A percentile compares a stretch with the other conserved stretches of the same genome.
Evolutionary conservation across 2,797 vertebrate species (phyloP).

Genomic region (Tangara arthus): DNA sequence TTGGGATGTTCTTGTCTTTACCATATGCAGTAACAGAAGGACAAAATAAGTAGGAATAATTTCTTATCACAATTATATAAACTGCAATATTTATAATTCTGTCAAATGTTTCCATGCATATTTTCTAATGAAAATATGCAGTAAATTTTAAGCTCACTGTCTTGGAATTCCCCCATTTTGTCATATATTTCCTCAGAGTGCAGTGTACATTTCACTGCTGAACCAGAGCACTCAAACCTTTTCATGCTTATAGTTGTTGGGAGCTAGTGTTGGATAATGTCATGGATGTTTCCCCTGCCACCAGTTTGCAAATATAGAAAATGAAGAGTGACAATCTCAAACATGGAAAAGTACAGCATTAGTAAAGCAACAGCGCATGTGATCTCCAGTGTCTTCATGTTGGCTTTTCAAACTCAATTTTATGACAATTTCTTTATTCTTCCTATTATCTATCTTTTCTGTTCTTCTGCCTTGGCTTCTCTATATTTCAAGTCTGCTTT

Average conservation of each 20-base stretch:
- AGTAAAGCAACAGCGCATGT: neutral
- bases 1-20: neutral
- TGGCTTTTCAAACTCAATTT: neutral
- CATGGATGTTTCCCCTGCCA: neutral
- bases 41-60: neutral
- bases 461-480: neutral
- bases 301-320: neutral
- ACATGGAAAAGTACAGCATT: neutral
- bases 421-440: neutral
- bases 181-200: neutral
- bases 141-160: neutral
- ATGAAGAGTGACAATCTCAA: neutral
- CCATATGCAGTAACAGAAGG: neutral
- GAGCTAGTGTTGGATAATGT: neutral
- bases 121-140: neutral
- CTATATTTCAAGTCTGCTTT: neutral
- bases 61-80: neutral
- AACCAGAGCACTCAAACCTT: neutral
- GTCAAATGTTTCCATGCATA: neutral
- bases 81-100: neutral
- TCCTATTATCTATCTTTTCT: neutral
- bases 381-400: neutral
- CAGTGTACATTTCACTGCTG: rapidly evolving
- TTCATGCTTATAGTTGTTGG: neutral
- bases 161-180: neutral